Conservation (phyloP, 2,797 vertebrate genomes). For the Peromyscus eremicus region DNA sequence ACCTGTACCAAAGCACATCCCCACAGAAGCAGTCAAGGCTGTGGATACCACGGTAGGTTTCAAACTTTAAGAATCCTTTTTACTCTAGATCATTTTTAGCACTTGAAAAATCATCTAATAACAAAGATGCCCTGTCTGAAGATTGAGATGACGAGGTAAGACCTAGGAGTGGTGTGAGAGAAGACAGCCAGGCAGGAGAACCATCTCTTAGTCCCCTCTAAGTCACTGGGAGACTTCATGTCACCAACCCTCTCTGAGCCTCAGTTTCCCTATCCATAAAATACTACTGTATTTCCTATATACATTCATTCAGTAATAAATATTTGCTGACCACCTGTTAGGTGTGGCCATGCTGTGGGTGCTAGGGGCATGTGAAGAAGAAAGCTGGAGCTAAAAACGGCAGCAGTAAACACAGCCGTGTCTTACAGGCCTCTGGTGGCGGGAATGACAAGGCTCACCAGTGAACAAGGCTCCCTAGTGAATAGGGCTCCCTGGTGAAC, state of each 20-base stretch:
- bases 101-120: conserved; percentile 67
- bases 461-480: neutral
- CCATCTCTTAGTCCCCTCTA: neutral
- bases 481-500: no score
- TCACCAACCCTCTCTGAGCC: neutral
- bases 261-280: conserved; percentile 32
- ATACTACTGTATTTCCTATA: neutral
- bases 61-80: conserved; percentile 77
- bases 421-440: neutral
- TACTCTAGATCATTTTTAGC: conserved; percentile 70
- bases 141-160: conserved; percentile 77
- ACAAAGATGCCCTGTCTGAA: conserved; percentile 72
- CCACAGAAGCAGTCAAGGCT: conserved; percentile 89
- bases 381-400: neutral
- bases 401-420: neutral
- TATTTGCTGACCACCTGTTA: neutral
- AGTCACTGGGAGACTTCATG: neutral
- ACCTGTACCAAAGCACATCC: conserved; percentile 90
- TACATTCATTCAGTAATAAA: neutral
- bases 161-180: neutral
- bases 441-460: neutral
- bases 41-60: conserved; percentile 97
- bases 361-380: neutral
- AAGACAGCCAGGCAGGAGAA: neutral
- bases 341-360: neutral